A percentile compares a stretch with the other conserved stretches of the same genome.
Conservation (phyloP, 35 echinoderm and acorn worm species). For the Heliocidaris erythrogramma region DNA sequence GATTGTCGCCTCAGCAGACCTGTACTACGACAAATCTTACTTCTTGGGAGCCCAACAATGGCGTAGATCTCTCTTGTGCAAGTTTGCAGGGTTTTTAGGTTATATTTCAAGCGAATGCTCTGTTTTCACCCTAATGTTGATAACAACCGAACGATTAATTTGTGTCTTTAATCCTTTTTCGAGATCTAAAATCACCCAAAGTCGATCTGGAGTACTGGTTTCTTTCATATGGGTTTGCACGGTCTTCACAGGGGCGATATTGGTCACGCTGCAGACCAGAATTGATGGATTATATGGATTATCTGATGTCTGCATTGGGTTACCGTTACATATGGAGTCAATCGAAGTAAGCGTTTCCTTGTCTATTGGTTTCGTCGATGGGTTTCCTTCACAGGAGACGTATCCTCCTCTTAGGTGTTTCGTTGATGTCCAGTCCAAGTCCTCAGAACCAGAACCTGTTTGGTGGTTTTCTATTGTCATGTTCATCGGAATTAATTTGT, state of each 20-base stretch:
- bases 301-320: neutral
- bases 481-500: neutral
- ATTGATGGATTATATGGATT: neutral
- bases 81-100: constrained; percentile 19
- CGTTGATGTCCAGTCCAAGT: neutral
- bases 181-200: neutral
- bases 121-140: constrained; percentile 18
- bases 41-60: neutral
- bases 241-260: neutral
- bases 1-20: constrained; percentile 10
- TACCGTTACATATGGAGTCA: neutral
- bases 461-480: neutral
- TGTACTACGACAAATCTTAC: neutral
- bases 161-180: neutral
- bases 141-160: constrained; percentile 23
- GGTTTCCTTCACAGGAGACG: too few relatives aligned
- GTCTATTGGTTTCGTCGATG: neutral
- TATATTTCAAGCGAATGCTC: constrained; percentile 23
- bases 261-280: neutral
- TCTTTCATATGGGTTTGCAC: neutral
- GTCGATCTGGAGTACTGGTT: neutral
- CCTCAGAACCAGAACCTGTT: neutral
- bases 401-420: too few relatives aligned
- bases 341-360: too few relatives aligned
- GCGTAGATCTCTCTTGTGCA: neutral